phyloP scores from a whole-genome alignment of 1,140 invertebrate species.

The Drosophila orena region DNA sequence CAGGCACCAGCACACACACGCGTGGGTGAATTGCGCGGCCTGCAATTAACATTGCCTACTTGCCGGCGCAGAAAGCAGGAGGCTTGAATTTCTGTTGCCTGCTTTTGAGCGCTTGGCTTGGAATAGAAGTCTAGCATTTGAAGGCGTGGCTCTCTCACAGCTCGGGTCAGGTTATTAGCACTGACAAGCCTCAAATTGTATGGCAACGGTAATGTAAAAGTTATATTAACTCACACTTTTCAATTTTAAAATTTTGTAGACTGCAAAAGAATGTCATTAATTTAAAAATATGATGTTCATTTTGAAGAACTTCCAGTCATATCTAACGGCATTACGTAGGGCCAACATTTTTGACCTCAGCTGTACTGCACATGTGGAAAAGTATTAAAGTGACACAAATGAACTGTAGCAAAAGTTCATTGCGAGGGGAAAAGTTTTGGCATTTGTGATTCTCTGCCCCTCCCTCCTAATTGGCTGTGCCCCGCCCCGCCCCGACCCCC shows the following conservation, averaged over 20 bases:
- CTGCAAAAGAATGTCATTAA: too few species aligned
- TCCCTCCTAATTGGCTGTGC: conserved; percentile 19
- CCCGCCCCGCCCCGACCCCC: neutral
- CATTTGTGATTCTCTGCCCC: conserved; percentile 44
- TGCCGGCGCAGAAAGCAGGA: conserved; percentile 37
- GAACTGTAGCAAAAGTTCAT: conserved; percentile 68
- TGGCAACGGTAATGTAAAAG: too few species aligned
- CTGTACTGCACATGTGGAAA: neutral
- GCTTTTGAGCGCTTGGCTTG: conserved; percentile 28
- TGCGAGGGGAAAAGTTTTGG: conserved; percentile 54
- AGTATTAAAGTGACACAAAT: conserved; percentile 25
- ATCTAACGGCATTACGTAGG: neutral
- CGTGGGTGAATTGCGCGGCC: conserved; percentile 24
- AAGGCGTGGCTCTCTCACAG: conserved; percentile 27
- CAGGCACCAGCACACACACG: conserved; percentile 8
- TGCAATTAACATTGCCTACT: conserved; percentile 68
- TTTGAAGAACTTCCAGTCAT: neutral
- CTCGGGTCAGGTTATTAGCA: neutral
- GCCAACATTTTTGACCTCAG: neutral
- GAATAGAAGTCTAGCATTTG: conserved; percentile 40
- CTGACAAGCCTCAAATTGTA: too few species aligned
- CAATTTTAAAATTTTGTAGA: too few species aligned
- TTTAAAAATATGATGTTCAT: neutral
- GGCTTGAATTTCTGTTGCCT: conserved; percentile 45
- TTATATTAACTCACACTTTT: too few species aligned